A percentile compares a stretch with the other conserved stretches of the same genome.
phyloP scores from a whole-genome alignment of 2,797 vertebrate genomes.

The Phrynocephalus guinanensis region DNA sequence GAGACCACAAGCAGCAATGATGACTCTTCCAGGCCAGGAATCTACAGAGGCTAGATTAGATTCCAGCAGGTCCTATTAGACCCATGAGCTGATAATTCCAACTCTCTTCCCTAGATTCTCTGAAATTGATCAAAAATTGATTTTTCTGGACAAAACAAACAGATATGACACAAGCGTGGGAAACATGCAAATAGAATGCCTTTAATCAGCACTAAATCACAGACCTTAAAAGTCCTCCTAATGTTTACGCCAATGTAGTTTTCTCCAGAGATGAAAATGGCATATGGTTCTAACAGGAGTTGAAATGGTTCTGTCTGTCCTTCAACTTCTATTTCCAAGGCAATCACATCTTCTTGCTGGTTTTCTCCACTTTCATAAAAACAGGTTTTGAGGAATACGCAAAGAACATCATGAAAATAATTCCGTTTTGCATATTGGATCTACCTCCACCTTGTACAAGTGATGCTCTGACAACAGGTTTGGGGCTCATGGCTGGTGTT shows the following conservation, averaged over 20 bases:
- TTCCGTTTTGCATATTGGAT: neutral
- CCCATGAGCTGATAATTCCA: too few species aligned
- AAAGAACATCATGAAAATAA: conserved; percentile 37
- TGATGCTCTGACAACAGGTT: neutral
- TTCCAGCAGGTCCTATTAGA: too few species aligned
- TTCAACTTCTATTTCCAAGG: conserved; percentile 90
- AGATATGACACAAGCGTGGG: neutral
- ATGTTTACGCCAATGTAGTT: conserved; percentile 80
- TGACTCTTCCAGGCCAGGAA: too few species aligned
- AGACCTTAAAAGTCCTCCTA: conserved; percentile 86
- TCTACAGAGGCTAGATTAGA: too few species aligned
- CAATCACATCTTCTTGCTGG: conserved; percentile 77
- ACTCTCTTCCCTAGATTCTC: too few species aligned
- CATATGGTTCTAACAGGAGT: conserved; percentile 89
- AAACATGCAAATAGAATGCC: neutral
- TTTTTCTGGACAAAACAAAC: neutral
- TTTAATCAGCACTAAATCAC: neutral
- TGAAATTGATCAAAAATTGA: neutral
- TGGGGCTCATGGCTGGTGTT: neutral
- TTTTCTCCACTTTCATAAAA: conserved; percentile 34
- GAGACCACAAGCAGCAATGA: too few species aligned
- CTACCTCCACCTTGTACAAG: too few species aligned
- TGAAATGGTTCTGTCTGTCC: conserved; percentile 85
- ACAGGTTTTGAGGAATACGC: conserved; percentile 56
- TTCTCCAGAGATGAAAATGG: conserved; percentile 87